Evolutionary conservation across 2,888 invertebrate genomes (phyloP).

Genomic region (Noctua fimbriata): DNA sequence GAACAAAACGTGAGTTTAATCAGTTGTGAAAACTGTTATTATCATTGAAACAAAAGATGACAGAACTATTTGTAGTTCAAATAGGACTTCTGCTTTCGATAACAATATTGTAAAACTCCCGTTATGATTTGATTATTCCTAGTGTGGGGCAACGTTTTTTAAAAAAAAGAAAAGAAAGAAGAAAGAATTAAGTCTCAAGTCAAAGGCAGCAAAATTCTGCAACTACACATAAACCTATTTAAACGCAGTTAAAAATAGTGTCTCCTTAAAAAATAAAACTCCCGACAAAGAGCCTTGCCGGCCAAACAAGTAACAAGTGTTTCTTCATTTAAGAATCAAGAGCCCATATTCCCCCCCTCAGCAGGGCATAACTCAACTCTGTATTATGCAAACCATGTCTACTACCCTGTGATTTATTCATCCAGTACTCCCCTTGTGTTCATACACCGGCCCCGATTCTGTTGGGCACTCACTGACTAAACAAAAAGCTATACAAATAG

Average conservation of each 20-base stretch:
- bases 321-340: constrained; percentile 22
- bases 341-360: background rate
- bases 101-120: background rate
- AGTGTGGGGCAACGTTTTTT: too few species aligned
- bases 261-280: background rate
- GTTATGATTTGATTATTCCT: background rate
- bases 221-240: background rate
- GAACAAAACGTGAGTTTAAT: constrained; percentile 37
- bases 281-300: background rate
- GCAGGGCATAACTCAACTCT: constrained; percentile 36
- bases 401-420: constrained; percentile 49
- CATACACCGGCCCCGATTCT: constrained; percentile 2
- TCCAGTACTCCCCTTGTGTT: constrained; percentile 6
- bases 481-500: background rate
- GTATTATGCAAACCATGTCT: constrained; percentile 47
- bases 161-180: too few species aligned
- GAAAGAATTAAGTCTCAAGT: background rate
- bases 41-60: constrained; percentile 27
- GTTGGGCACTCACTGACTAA: background rate
- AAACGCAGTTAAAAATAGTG: background rate
- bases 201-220: background rate
- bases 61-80: constrained; percentile 23
- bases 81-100: constrained; percentile 11
- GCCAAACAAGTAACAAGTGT: constrained; percentile 12
- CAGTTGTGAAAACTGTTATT: constrained; percentile 48